Base-by-base conservation (phyloP, 2,113 vertebrate species). In the Phylloscopus trochilus region DNA sequence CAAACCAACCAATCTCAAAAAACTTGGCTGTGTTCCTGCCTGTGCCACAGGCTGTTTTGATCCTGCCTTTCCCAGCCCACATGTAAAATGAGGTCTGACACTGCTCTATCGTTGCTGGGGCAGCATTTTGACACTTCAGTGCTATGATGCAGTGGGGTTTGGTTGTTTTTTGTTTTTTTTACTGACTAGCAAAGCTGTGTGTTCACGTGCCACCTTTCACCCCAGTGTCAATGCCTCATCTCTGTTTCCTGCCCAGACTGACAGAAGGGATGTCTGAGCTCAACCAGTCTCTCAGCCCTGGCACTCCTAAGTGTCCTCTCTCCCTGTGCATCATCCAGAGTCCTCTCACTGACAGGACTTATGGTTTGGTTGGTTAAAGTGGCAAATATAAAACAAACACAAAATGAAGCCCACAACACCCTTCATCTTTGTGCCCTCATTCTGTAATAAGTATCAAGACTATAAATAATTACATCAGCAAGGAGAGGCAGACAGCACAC, bases 31-130 rank as follows among this genome's bases (percentile, higher is more conserved):
- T 12, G 13, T 16, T 76, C 41, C 60, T 87, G 16, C 22, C n/a
- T 66, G 39, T 85, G 30, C 43, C 67, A 55, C 12, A 33, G 47
- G 27, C 76, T 70, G 43, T n/a, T 86, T 20, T 55, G 60, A 86
- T 43, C 21, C 35, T 70, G 10, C 27, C 44, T 89, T 52, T 74
- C 47, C 91, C 52, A 39, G 33, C 8, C 11, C 39, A 55, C 33
- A 23, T 7, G 24, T n/a, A 44, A 90, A 93, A 52, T 47, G 33
- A 88, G 35, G 46, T 80, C 80, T 80, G 62, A 62, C 15, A 16
- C 18, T 8, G 13, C 60, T 67, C 15, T 49, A 0, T 19, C 2
- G 0, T 17, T 18, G 30, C 60, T 37, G 69, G 47, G 35, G 56
- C 30, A 88, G 72, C 4, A 0, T 62, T 94, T 83, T 58, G 35